These are phyloP conservation scores for Ailurus styani DNA, from an alignment of 2,113 vertebrate genomes.

Conservation along the genomic window DNA sequence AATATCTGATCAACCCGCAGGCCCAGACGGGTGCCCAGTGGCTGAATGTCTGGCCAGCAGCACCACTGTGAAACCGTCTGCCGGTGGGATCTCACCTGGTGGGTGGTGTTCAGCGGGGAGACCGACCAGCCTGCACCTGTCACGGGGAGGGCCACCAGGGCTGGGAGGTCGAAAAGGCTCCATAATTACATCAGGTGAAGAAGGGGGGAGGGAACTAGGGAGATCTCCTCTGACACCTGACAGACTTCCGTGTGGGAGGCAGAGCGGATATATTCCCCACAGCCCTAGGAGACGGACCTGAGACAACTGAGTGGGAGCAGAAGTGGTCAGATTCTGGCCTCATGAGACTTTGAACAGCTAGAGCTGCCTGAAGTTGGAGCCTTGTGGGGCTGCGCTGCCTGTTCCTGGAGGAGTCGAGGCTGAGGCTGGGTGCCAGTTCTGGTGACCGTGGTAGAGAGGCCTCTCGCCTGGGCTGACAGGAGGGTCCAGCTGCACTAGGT, in stretches of 20 bases:
- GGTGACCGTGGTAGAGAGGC: neutral
- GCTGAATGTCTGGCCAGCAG: neutral
- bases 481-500: neutral
- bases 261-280: neutral
- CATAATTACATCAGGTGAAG: neutral
- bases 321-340: neutral
- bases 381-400: neutral
- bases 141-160: neutral
- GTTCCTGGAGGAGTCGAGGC: neutral
- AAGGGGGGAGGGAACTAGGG: neutral
- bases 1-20: neutral
- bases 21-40: neutral
- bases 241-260: neutral
- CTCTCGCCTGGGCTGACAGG: neutral
- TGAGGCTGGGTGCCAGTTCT: neutral
- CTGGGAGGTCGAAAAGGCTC: neutral
- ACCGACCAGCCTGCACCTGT: rapidly evolving
- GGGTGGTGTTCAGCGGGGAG: neutral
- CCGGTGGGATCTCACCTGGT: neutral
- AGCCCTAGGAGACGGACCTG: neutral
- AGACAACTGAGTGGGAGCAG: neutral
- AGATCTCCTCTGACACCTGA: neutral
- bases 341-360: too few relatives aligned
- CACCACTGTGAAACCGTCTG: rapidly evolving
- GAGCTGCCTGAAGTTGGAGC: neutral